A percentile compares a stretch with the other conserved stretches of the same genome.
These are phyloP conservation scores for Lochmaea crataegi DNA, from an alignment of 2,888 invertebrate genomes.

Conservation along the genomic window DNA sequence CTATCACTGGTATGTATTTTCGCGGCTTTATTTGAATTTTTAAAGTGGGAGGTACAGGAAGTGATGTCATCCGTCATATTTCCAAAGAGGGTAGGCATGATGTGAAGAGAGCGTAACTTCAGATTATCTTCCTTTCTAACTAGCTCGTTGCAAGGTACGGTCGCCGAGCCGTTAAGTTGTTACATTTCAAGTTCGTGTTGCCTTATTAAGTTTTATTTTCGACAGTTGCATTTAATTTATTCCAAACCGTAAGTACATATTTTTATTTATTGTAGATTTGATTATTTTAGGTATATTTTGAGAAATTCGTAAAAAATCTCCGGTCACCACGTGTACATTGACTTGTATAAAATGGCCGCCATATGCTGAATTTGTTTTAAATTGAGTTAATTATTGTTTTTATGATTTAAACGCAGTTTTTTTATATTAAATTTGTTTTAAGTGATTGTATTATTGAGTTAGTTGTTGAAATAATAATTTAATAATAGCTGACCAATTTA, in stretches of 20 bases:
- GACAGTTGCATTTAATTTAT: conserved; percentile 59
- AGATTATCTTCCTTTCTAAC: conserved; percentile 63
- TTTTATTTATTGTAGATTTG: conserved; percentile 37
- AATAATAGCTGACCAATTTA: not conserved
- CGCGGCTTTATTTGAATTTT: conserved; percentile 21
- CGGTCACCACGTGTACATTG: conserved; percentile 61
- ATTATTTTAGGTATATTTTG: conserved; percentile 31
- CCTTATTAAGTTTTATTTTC: conserved; percentile 55
- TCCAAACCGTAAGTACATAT: conserved; percentile 57
- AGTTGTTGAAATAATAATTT: not conserved
- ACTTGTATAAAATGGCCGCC: conserved; percentile 60
- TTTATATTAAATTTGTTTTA: too few relatives aligned
- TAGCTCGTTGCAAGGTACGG: conserved; percentile 62
- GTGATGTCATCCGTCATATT: conserved; percentile 45
- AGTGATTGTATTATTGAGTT: not conserved
- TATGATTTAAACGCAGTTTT: not conserved
- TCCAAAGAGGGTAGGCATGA: conserved; percentile 43
- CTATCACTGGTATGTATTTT: not conserved
- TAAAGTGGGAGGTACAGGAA: conserved; percentile 42
- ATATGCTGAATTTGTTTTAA: conserved; percentile 57
- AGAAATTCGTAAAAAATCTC: conserved; percentile 40
- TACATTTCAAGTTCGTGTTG: conserved; percentile 54
- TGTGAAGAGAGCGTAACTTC: conserved; percentile 54
- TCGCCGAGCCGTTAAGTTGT: conserved; percentile 60
- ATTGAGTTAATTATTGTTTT: conserved; percentile 1